Evolutionary conservation across 2,797 vertebrate species (phyloP).

Genomic region (Leptatherina wallacei): DNA sequence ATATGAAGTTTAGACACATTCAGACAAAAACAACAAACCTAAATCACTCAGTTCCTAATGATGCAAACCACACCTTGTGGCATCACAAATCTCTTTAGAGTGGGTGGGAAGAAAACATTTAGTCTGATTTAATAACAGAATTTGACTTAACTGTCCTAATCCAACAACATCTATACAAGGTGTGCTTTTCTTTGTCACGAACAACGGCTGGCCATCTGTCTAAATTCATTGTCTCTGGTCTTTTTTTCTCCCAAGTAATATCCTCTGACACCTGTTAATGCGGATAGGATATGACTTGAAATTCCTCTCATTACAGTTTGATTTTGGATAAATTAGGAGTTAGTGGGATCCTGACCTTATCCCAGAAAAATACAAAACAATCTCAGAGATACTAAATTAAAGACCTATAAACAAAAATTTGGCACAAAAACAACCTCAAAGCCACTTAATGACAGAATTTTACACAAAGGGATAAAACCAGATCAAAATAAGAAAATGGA

Average conservation of each 20-base stretch:
- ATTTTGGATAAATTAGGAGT: background rate
- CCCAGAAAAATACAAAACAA: background rate
- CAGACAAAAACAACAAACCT: constrained; percentile 39
- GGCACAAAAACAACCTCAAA: background rate
- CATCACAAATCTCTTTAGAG: background rate
- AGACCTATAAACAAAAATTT: background rate
- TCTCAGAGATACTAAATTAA: too few relatives aligned
- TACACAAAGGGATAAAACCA: background rate
- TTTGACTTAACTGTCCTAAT: background rate
- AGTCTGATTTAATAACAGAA: background rate
- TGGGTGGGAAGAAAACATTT: background rate
- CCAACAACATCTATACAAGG: constrained; percentile 1
- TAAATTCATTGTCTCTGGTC: constrained; percentile 4
- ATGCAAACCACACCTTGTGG: background rate
- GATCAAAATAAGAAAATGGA: background rate
- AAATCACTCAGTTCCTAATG: constrained; percentile 5
- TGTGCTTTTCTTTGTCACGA: background rate
- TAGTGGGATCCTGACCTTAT: background rate
- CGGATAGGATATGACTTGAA: too few relatives aligned
- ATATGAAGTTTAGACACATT: constrained; percentile 32
- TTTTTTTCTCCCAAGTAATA: background rate
- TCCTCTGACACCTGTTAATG: background rate
- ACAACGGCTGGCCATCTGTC: constrained; percentile 27
- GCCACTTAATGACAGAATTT: too few relatives aligned
- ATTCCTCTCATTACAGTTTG: background rate